Evolutionary conservation across 2,113 vertebrate species (phyloP).

Genomic region (Apodemus sylvaticus): DNA sequence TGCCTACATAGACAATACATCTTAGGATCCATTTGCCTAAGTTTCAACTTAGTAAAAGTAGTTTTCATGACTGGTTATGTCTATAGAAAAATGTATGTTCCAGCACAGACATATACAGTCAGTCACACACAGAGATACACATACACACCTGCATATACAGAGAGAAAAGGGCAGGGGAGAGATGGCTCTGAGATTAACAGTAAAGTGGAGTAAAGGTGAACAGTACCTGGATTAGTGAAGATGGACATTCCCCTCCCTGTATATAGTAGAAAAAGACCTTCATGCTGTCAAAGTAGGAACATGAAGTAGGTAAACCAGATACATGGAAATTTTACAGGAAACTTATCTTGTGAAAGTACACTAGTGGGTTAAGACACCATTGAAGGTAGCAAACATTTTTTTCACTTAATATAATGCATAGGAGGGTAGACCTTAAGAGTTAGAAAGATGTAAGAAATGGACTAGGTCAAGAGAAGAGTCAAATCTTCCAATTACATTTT

Average conservation of each 20-base stretch:
- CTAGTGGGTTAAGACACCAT: background rate
- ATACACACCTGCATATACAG: background rate
- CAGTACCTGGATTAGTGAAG: background rate
- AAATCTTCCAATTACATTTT: background rate
- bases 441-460: background rate
- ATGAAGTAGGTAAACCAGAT: background rate
- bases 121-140: background rate
- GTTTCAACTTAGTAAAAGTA: background rate
- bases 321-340: background rate
- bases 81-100: background rate
- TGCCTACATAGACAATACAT: background rate
- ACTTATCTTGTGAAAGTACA: background rate
- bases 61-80: background rate
- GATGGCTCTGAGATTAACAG: background rate
- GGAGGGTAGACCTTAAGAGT: background rate
- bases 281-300: background rate
- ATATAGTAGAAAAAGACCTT: background rate
- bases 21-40: background rate
- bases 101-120: background rate
- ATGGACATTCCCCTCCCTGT: background rate
- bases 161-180: no score
- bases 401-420: background rate
- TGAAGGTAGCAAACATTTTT: background rate
- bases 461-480: background rate
- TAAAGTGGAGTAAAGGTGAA: background rate